Conservation (phyloP, 2,888 invertebrate genomes). For the Callosobruchus maculatus region DNA sequence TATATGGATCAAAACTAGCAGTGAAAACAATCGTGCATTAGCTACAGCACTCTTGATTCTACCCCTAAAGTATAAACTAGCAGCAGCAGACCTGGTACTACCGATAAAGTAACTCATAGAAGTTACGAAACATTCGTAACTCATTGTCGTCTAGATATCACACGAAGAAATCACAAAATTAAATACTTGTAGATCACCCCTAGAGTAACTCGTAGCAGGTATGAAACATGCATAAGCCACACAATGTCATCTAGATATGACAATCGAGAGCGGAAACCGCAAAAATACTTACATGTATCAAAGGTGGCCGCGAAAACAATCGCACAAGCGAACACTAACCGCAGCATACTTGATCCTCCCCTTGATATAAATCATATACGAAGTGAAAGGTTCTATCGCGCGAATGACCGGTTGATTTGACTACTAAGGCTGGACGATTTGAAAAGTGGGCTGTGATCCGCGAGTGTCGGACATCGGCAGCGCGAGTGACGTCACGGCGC, state of each 20-base stretch:
- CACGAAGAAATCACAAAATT: no score
- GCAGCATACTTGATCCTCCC: neutral
- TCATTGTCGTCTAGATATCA: no score
- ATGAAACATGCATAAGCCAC: neutral
- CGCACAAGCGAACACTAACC: neutral
- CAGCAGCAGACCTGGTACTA: no score
- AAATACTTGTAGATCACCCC: no score
- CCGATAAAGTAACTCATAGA: no score
- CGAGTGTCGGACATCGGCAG: neutral
- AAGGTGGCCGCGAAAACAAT: neutral
- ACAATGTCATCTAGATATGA: neutral
- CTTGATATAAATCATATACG: neutral
- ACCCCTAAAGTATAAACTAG: no score
- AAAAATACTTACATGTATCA: neutral
- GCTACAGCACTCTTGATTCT: no score
- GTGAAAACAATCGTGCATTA: no score
- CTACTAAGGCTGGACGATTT: neutral
- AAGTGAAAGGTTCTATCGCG: neutral
- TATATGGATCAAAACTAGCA: no score
- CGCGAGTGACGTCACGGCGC: neutral
- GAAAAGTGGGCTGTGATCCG: neutral
- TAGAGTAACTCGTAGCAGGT: no score
- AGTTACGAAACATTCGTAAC: no score
- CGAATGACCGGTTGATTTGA: neutral
- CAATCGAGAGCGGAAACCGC: neutral